Percentiles rank a stretch among this genome's conserved stretches.
phyloP scores from a whole-genome alignment of 2,113 vertebrate genomes.

The Aegotheles bennettii region DNA sequence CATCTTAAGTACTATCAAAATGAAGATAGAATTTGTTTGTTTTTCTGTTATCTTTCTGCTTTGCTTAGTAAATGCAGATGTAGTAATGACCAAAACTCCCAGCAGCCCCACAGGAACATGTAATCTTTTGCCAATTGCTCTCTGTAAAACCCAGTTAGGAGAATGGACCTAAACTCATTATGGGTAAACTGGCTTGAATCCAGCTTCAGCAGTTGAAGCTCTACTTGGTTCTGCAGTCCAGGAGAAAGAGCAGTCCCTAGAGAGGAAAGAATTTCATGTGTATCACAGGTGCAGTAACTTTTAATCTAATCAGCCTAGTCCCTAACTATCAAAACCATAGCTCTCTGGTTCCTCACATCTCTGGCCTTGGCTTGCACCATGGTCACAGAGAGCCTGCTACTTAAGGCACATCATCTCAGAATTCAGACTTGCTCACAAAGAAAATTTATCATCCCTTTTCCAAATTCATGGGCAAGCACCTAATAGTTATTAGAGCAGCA shows the following conservation, averaged over 20 bases:
- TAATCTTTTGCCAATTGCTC: not conserved
- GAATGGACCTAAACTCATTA: not conserved
- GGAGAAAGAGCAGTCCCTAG: not conserved
- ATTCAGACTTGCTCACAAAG: not conserved
- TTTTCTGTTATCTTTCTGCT: not conserved
- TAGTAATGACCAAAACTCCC: not conserved
- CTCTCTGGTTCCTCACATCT: not conserved
- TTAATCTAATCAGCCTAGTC: not conserved
- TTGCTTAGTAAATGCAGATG: not conserved
- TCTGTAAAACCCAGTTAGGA: not conserved
- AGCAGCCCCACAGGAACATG: not conserved
- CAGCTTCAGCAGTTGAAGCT: not conserved
- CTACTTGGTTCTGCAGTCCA: not conserved
- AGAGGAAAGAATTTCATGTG: not conserved
- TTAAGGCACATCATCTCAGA: not conserved
- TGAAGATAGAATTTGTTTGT: not conserved
- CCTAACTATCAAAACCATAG: not conserved
- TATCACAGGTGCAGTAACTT: not conserved
- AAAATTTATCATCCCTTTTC: not conserved
- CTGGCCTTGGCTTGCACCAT: not conserved
- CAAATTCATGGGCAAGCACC: not conserved
- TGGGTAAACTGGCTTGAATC: not conserved
- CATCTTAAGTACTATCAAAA: not conserved
- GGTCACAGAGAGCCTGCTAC: not conserved
- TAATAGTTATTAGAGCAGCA: not conserved